phyloP scores from a whole-genome alignment of 2,797 vertebrate species.

The Phylloscopus collybita region DNA sequence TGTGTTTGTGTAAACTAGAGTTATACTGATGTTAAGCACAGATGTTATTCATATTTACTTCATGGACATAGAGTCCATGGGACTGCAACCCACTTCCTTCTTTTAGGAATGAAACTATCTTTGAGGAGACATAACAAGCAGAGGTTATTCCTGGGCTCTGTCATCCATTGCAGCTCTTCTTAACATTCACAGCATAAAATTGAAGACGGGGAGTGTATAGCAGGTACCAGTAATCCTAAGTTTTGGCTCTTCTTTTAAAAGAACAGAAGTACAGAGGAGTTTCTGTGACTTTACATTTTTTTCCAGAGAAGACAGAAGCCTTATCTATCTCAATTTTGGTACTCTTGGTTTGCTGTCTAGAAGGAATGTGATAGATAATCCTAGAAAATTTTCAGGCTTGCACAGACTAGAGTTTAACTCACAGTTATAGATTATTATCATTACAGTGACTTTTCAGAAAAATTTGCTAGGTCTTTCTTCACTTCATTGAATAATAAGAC shows the following conservation, averaged over 20 bases:
- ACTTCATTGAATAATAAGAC: not conserved
- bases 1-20: not conserved
- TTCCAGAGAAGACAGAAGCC: not conserved
- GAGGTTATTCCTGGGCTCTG: not conserved
- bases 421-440: not conserved
- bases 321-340: not conserved
- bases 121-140: not conserved
- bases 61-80: not conserved
- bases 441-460: not conserved
- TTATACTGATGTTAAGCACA: not conserved
- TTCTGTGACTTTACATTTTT: not conserved
- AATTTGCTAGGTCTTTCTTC: not conserved
- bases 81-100: not conserved
- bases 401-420: fast-evolving
- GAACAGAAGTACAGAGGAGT: not conserved
- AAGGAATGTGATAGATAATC: not conserved
- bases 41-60: not conserved
- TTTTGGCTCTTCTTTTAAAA: not conserved
- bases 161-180: not conserved
- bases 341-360: not conserved
- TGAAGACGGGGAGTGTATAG: not conserved
- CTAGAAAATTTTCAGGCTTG: not conserved
- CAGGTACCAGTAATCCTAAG: not conserved
- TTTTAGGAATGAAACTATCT: not conserved
- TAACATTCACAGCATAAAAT: not conserved